phyloP scores from a whole-genome alignment of 2,113 vertebrate species.

The Sorex fumeus region DNA sequence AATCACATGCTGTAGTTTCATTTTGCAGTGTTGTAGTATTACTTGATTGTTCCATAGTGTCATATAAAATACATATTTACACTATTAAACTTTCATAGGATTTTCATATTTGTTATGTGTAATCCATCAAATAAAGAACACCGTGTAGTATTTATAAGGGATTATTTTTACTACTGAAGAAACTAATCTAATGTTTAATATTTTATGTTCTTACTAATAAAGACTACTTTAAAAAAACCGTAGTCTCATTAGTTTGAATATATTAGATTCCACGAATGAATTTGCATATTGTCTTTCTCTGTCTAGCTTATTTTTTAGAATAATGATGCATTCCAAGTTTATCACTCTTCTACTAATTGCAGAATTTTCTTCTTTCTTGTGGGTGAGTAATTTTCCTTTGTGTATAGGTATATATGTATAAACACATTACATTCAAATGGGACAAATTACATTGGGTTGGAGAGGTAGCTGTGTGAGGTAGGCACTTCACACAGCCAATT shows the following conservation, averaged over 20 bases:
- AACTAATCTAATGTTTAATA: background rate
- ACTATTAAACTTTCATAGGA: background rate
- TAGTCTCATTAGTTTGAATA: background rate
- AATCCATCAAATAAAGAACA: constrained; percentile 3
- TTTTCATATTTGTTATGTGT: background rate
- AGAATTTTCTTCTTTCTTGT: background rate
- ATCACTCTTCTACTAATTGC: background rate
- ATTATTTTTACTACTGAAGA: background rate
- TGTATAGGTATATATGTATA: background rate
- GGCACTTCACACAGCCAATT: too few relatives aligned
- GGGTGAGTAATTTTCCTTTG: too few relatives aligned
- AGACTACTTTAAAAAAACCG: background rate
- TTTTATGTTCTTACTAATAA: background rate
- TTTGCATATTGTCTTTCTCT: background rate
- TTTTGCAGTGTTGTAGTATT: background rate
- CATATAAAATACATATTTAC: background rate
- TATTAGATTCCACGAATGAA: background rate
- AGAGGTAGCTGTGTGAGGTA: too few relatives aligned
- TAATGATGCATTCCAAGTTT: background rate
- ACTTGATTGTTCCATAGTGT: background rate
- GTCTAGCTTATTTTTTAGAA: background rate
- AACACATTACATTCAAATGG: background rate
- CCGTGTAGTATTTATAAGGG: background rate
- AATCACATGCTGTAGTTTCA: background rate
- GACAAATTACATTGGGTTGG: too few relatives aligned